Conservation (phyloP, 1,140 invertebrate species). For the Neodiprion lecontei region DNA sequence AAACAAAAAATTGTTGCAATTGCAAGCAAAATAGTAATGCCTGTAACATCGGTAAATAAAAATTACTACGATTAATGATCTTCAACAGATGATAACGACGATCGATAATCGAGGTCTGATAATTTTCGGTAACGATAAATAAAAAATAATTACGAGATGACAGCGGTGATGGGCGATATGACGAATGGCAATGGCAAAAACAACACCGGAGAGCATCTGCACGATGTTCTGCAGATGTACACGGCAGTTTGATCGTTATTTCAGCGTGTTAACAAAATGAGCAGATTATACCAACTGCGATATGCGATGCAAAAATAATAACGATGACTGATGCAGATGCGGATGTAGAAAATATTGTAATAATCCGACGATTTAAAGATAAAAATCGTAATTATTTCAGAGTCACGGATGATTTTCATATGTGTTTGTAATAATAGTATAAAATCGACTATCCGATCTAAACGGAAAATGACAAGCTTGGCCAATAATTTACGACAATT, state of each 20-base stretch:
- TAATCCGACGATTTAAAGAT: neutral
- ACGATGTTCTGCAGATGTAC: no score
- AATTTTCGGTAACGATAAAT: neutral
- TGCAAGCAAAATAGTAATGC: no score
- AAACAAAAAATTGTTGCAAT: no score
- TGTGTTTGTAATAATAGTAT: no score
- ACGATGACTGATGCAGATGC: neutral
- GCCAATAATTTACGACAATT: conserved; percentile 36
- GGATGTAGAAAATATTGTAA: neutral
- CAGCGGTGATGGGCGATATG: neutral
- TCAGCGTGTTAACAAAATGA: neutral
- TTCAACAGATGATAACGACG: no score
- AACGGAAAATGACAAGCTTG: conserved; percentile 58
- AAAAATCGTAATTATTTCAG: no score
- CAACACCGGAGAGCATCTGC: neutral
- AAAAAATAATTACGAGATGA: neutral
- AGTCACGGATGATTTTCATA: no score
- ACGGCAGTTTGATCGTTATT: neutral
- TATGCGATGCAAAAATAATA: neutral
- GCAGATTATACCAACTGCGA: neutral
- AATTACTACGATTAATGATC: no score
- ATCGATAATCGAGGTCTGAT: no score
- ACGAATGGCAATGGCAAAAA: conserved; percentile 6
- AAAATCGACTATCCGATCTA: neutral
- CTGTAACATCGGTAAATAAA: no score